phyloP scores from a whole-genome alignment of 2,797 vertebrate species.

The Cichlasoma orientale region DNA sequence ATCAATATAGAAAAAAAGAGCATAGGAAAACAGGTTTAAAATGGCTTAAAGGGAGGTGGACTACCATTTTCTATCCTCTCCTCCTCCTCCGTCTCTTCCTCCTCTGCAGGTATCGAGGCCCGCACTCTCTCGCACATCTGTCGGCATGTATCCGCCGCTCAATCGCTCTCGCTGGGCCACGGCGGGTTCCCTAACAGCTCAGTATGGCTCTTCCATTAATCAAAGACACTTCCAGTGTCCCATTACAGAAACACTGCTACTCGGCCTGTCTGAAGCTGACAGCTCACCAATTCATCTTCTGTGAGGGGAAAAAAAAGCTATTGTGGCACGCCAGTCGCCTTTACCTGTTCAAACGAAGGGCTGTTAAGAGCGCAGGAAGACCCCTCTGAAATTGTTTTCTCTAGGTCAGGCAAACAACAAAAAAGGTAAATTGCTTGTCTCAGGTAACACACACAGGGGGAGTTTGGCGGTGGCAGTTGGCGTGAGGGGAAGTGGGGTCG shows the following conservation, averaged over 20 bases:
- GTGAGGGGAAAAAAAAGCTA: conserved; percentile 62
- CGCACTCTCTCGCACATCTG: conserved; percentile 69
- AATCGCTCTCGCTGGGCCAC: conserved; percentile 80
- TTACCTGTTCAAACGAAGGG: conserved; percentile 80
- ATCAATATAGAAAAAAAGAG: conserved; percentile 20
- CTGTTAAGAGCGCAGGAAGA: conserved; percentile 83
- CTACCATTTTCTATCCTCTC: conserved; percentile 16
- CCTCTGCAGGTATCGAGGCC: conserved; percentile 50
- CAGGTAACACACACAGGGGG: conserved; percentile 72
- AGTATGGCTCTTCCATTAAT: conserved; percentile 90
- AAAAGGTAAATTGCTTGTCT: conserved; percentile 87
- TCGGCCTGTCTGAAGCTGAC: conserved; percentile 90
- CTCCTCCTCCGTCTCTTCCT: conserved; percentile 38
- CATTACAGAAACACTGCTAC: conserved; percentile 93
- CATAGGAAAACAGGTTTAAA: conserved; percentile 46
- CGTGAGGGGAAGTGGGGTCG: not conserved
- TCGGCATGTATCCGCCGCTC: conserved; percentile 84
- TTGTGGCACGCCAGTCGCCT: conserved; percentile 73
- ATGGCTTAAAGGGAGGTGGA: conserved; percentile 32
- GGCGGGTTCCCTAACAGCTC: conserved; percentile 85
- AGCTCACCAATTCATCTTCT: conserved; percentile 93
- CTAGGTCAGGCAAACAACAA: conserved; percentile 86
- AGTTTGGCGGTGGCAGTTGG: conserved; percentile 48
- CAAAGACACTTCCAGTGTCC: conserved; percentile 96
- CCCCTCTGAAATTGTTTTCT: conserved; percentile 88